A percentile compares a stretch with the other conserved stretches of the same genome.
phyloP scores from a whole-genome alignment of 2,113 vertebrate species.

The Carollia perspicillata region DNA sequence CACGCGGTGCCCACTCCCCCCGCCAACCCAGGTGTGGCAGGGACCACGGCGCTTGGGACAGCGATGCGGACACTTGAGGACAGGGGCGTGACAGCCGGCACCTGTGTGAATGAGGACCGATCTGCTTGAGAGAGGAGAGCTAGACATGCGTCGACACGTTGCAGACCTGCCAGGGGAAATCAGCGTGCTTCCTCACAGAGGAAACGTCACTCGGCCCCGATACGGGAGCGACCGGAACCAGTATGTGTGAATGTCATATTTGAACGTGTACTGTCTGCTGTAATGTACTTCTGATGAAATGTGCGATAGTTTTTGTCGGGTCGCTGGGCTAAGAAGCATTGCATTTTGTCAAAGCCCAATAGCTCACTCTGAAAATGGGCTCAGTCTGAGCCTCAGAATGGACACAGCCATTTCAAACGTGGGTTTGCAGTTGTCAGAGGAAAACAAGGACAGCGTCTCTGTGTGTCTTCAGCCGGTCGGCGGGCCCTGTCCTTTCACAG shows the following conservation, averaged over 20 bases:
- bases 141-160: neutral
- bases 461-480: neutral
- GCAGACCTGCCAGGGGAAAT: neutral
- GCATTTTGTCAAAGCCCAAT: neutral
- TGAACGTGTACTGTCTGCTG: neutral
- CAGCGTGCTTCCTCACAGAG: neutral
- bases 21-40: too few relatives aligned
- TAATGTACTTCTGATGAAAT: neutral
- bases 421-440: neutral
- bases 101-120: neutral
- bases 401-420: neutral
- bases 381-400: neutral
- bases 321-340: neutral
- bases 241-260: neutral
- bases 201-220: neutral
- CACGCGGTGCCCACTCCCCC: too few relatives aligned
- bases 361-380: neutral
- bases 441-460: neutral
- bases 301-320: neutral
- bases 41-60: too few relatives aligned
- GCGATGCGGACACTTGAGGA: too few relatives aligned
- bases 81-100: fast-evolving
- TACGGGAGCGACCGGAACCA: neutral
- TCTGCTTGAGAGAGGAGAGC: neutral
- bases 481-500: fast-evolving